These are phyloP conservation scores for Hippopotamyrus pictus DNA, from an alignment of 2,797 vertebrate species.

Conservation along the genomic window DNA sequence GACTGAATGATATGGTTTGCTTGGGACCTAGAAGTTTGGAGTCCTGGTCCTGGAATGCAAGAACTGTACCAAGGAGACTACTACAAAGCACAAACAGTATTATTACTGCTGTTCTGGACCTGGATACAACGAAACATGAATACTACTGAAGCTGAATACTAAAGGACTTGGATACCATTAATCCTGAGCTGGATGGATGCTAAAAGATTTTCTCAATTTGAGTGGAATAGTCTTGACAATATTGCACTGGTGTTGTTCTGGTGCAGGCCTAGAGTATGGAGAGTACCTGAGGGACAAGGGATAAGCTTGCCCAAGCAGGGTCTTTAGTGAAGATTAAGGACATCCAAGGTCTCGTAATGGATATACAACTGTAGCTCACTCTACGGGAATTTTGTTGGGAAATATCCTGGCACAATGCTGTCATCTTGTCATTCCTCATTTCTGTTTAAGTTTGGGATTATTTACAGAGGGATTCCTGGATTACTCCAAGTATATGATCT, in stretches of 20 bases:
- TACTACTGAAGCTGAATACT: background rate
- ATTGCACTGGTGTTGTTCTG: background rate
- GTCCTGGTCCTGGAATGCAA: background rate
- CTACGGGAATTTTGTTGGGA: background rate
- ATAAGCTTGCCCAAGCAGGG: background rate
- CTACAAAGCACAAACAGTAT: background rate
- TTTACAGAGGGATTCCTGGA: background rate
- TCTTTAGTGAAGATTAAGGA: background rate
- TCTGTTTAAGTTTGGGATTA: background rate
- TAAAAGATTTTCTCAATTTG: background rate
- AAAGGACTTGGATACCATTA: background rate
- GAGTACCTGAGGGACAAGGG: background rate
- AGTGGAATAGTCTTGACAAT: background rate
- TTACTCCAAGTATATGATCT: background rate
- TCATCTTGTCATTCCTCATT: background rate
- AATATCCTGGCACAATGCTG: background rate
- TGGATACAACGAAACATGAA: background rate
- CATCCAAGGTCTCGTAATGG: background rate
- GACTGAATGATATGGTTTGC: background rate
- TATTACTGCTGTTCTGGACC: background rate
- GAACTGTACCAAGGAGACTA: background rate
- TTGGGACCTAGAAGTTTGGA: background rate
- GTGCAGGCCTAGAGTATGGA: conserved; percentile 1
- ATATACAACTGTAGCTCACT: background rate
- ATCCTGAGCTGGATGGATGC: background rate